These are phyloP conservation scores for Colistium nudipinnis DNA, from an alignment of 2,113 vertebrate genomes.

Conservation along the genomic window DNA sequence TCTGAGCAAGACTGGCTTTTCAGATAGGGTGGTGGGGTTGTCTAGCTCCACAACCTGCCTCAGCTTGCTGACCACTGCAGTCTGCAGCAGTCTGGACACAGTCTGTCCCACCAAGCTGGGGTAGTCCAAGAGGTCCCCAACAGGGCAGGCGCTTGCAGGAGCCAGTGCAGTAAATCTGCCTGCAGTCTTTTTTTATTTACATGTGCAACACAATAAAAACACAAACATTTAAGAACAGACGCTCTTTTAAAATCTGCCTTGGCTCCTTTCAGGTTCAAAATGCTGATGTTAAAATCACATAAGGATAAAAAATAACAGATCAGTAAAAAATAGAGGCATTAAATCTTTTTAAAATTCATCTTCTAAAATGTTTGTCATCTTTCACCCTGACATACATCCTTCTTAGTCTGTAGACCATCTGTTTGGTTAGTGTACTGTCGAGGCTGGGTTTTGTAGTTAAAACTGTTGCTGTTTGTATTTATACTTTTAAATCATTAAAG, in stretches of 20 bases:
- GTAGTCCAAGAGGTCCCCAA: too few species aligned
- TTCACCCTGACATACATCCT: background rate
- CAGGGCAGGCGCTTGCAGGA: too few species aligned
- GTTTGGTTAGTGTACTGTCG: background rate
- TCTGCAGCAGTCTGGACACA: too few species aligned
- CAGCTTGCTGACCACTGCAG: too few species aligned
- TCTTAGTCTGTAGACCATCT: background rate
- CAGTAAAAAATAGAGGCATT: too few species aligned
- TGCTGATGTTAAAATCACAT: background rate
- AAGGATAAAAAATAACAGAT: background rate
- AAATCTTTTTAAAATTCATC: background rate
- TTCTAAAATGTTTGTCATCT: fast-evolving
- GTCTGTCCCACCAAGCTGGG: too few species aligned
- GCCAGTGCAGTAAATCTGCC: too few species aligned
- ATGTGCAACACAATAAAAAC: too few species aligned
- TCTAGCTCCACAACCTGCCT: too few species aligned
- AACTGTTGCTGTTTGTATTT: background rate
- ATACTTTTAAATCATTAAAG: background rate
- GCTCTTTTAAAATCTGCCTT: background rate
- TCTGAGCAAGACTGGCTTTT: too few species aligned
- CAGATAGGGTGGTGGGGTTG: too few species aligned
- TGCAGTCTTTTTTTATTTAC: background rate
- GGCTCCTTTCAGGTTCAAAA: background rate
- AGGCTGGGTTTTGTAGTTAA: background rate
- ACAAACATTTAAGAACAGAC: background rate